Base-by-base conservation (phyloP, 2,113 vertebrate genomes). In the Pontoporia blainvillei region DNA sequence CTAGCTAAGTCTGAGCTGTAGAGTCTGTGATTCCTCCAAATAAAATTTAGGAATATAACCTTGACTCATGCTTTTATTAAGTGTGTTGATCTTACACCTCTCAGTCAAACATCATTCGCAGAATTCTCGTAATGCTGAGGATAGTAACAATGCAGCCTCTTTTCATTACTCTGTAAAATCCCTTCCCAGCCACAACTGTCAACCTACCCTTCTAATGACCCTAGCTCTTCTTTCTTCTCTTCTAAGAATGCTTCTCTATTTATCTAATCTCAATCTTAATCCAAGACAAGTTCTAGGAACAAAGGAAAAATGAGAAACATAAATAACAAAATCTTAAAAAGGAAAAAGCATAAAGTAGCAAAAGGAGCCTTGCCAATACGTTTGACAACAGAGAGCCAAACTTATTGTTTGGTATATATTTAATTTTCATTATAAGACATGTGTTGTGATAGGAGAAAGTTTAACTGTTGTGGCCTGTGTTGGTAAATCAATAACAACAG, bases 301-400 rank as follows among this genome's bases (percentile, higher is more conserved):
- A 95, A 71, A 72, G 9, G 25, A 86, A 72, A 96, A 78, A 71
- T 41, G 6, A 96, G n/a, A 95, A 91, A 89, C 54, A 82, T 34
- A 88, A 94, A 76, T 6, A 95, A 90, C n/a, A 52, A 87, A 92
- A 88, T 64, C 18, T 57, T 64, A n/a, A 75, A 46, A 92, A 23
- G 34, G 44, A 57, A 49, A 71, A 15, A 90, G 31, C 9, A 91
- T 6, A 54, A 88, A 81, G 46, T 54, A 59, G 86, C 29, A 78
- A 86, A 85, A 85, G 3, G 29, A 64, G 69, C 39, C 31, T 93
- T 88, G 54, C 17, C 87, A 23, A 5, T 78, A 78, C 59, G n/a
- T 92, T 27, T 59, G 29, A 72, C 57, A 69, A 75, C 11, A 82
- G 14, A 78, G 5, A 90, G 39, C 20, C 66, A 95, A 84, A 62